These are phyloP conservation scores for Leucophenga varia DNA, from an alignment of 1,140 invertebrate genomes.

Conservation along the genomic window DNA sequence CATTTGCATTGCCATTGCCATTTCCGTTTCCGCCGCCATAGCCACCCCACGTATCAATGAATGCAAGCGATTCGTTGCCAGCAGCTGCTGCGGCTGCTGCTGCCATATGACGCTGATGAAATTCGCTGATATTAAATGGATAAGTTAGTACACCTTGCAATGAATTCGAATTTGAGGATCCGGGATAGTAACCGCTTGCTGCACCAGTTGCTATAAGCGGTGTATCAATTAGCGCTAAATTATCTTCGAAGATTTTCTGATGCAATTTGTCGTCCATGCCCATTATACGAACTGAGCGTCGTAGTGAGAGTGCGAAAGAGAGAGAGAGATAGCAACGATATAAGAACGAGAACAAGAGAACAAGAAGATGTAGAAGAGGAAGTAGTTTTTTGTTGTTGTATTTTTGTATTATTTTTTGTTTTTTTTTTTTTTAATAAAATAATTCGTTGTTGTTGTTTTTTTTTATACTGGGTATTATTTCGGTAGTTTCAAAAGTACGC, in stretches of 20 bases:
- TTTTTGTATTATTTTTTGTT: constrained; percentile 11
- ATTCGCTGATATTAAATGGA: constrained; percentile 55
- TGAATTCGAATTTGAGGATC: constrained; percentile 36
- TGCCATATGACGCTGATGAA: constrained; percentile 50
- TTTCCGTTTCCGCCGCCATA: constrained; percentile 24
- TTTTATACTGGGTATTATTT: constrained; percentile 11
- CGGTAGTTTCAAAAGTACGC: too few species aligned
- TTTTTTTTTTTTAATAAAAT: constrained; percentile 28
- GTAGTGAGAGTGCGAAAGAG: constrained; percentile 42
- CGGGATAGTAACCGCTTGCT: constrained; percentile 44
- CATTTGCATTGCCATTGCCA: constrained; percentile 26
- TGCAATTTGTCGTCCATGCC: constrained; percentile 56
- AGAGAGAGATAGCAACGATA: constrained; percentile 18
- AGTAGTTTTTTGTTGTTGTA: constrained; percentile 33
- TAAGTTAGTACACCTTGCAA: constrained; percentile 48
- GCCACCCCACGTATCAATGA: constrained; percentile 49
- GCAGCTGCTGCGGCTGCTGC: constrained; percentile 28
- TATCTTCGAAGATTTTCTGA: constrained; percentile 56
- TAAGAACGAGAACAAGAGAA: not conserved
- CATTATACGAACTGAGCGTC: constrained; percentile 55
- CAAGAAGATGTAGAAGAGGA: constrained; percentile 32
- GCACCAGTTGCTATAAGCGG: constrained; percentile 47
- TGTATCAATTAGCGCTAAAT: constrained; percentile 55
- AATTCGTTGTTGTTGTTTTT: constrained; percentile 21
- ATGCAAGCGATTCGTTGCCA: constrained; percentile 48